Evolutionary conservation across 2,888 invertebrate species (phyloP).

Genomic region (Ptychoptera albimana): DNA sequence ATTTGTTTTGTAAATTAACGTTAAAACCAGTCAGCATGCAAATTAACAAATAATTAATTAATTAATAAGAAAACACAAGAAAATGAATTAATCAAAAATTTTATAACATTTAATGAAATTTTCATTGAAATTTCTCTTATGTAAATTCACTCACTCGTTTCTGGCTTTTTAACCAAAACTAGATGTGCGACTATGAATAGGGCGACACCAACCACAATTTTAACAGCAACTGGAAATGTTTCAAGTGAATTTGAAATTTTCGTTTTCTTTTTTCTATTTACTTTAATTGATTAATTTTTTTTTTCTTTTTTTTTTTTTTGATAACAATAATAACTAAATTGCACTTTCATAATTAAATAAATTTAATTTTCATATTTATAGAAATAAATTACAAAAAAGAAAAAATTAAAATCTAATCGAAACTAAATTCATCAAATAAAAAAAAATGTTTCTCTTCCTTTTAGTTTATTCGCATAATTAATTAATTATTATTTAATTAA

Average conservation of each 20-base stretch:
- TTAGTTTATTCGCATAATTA: background rate
- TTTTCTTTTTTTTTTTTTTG: slow-evolving; percentile 11
- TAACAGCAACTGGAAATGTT: slow-evolving; percentile 64
- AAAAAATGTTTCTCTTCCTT: background rate
- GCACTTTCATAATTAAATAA: slow-evolving; percentile 3
- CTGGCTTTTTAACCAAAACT: slow-evolving; percentile 64
- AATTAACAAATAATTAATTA: too few relatives aligned
- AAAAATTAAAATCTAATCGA: too few relatives aligned
- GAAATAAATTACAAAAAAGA: background rate
- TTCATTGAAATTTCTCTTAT: background rate
- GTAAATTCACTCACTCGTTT: slow-evolving; percentile 30
- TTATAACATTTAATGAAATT: too few relatives aligned
- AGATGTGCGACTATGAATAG: slow-evolving; percentile 72
- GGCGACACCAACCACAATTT: slow-evolving; percentile 71
- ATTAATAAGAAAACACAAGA: too few relatives aligned
- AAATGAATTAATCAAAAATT: too few relatives aligned
- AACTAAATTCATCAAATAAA: too few relatives aligned
- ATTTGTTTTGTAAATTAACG: too few relatives aligned
- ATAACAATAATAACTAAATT: background rate
- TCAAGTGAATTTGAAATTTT: too few relatives aligned
- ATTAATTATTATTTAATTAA: background rate
- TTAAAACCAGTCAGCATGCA: too few relatives aligned
- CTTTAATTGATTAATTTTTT: too few relatives aligned
- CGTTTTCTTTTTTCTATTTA: too few relatives aligned
- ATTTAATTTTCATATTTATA: background rate